These are phyloP conservation scores for Torymus tubicola DNA, from an alignment of 2,888 invertebrate species.

Conservation along the genomic window DNA sequence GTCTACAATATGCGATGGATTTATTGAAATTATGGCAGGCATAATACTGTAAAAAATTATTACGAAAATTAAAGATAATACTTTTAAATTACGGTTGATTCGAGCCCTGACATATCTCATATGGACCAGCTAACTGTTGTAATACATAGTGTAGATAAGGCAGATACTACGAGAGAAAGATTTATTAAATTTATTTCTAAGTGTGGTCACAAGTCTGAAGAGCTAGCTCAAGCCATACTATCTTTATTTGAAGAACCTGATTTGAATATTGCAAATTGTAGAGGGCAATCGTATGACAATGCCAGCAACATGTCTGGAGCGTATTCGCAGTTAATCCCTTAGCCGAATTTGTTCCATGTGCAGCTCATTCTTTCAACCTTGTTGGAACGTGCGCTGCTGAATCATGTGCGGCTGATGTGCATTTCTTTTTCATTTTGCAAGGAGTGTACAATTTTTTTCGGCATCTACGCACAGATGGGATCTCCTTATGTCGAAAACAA, in stretches of 20 bases:
- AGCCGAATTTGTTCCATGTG: not conserved
- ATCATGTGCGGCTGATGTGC: not conserved
- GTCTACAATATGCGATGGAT: constrained; percentile 66
- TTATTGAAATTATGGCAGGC: constrained; percentile 60
- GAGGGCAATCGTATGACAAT: constrained; percentile 1
- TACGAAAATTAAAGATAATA: too few species aligned
- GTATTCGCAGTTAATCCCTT: not conserved
- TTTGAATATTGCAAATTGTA: constrained; percentile 1
- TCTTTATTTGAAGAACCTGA: not conserved
- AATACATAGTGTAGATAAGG: too few species aligned
- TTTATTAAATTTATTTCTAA: not conserved
- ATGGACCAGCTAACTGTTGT: too few species aligned
- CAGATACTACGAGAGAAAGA: too few species aligned
- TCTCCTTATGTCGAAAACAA: not conserved
- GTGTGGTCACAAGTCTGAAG: not conserved
- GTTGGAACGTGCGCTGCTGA: not conserved
- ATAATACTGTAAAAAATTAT: too few species aligned
- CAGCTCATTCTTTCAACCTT: not conserved
- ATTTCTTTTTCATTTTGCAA: not conserved
- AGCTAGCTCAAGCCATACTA: not conserved
- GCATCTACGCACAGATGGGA: not conserved
- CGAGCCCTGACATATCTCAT: too few species aligned
- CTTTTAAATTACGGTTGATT: too few species aligned
- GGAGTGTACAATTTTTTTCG: not conserved
- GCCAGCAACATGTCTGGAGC: constrained; percentile 4